These are phyloP conservation scores for Zapus hudsonius DNA, from an alignment of 2,113 vertebrate genomes.

Conservation along the genomic window DNA sequence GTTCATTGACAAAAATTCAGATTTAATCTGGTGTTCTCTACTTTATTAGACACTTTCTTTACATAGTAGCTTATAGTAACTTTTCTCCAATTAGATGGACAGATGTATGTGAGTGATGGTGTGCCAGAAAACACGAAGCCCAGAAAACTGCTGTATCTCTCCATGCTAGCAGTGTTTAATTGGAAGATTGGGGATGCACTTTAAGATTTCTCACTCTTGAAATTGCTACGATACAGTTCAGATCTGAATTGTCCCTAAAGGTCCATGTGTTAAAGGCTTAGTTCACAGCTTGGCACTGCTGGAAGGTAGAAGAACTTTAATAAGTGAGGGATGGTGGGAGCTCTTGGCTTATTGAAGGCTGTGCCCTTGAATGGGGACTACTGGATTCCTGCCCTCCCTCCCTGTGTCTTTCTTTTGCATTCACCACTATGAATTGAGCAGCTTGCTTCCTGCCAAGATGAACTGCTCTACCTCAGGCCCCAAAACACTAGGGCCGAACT, in stretches of 20 bases:
- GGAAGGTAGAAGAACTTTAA: neutral
- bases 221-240: neutral
- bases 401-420: neutral
- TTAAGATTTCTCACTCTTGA: neutral
- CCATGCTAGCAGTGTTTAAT: neutral
- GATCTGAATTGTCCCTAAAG: neutral
- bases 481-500: neutral
- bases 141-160: neutral
- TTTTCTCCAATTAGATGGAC: neutral
- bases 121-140: neutral
- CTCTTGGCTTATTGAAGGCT: too few species aligned
- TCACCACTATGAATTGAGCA: neutral
- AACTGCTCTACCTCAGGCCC: too few species aligned
- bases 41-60: neutral
- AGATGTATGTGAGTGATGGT: fast-evolving
- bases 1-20: neutral
- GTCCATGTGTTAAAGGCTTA: too few species aligned
- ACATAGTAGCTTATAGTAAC: neutral
- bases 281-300: neutral
- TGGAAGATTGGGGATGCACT: neutral
- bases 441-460: neutral
- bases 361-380: neutral
- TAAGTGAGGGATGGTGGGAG: too few species aligned
- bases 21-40: neutral
- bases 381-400: neutral